Evolutionary conservation across 2,113 vertebrate genomes (phyloP).

Genomic region (Camelus bactrianus): DNA sequence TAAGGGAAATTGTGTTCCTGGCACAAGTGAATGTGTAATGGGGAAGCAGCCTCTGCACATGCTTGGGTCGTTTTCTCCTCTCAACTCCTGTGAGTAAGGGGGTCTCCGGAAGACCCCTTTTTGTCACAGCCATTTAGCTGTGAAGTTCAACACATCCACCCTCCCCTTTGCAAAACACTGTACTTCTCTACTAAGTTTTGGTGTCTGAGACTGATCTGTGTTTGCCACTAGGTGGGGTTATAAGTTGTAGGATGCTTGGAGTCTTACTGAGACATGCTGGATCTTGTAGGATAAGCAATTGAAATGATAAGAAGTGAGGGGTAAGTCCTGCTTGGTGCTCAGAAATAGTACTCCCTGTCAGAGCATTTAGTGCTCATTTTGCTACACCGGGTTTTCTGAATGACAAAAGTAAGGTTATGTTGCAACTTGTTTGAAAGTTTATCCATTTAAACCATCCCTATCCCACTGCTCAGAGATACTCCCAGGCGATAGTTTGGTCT

Average conservation of each 20-base stretch:
- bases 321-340: background rate
- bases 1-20: background rate
- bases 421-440: background rate
- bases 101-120: background rate
- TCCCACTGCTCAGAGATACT: background rate
- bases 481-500: background rate
- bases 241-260: background rate
- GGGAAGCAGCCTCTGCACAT: background rate
- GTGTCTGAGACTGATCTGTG: background rate
- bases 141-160: background rate
- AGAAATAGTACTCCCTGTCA: background rate
- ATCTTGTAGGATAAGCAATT: background rate
- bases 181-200: background rate
- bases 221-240: slow-evolving; percentile 57
- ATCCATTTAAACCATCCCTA: background rate
- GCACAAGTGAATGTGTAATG: background rate
- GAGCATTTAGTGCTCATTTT: background rate
- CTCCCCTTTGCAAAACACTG: background rate
- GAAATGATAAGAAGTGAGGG: background rate
- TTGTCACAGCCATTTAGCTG: background rate
- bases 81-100: background rate
- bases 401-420: background rate
- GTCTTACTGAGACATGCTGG: background rate
- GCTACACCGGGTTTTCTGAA: slow-evolving; percentile 19
- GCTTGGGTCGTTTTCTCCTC: background rate